Evolutionary conservation across 1,140 invertebrate species (phyloP).

Genomic region (Eupeodes corollae): DNA sequence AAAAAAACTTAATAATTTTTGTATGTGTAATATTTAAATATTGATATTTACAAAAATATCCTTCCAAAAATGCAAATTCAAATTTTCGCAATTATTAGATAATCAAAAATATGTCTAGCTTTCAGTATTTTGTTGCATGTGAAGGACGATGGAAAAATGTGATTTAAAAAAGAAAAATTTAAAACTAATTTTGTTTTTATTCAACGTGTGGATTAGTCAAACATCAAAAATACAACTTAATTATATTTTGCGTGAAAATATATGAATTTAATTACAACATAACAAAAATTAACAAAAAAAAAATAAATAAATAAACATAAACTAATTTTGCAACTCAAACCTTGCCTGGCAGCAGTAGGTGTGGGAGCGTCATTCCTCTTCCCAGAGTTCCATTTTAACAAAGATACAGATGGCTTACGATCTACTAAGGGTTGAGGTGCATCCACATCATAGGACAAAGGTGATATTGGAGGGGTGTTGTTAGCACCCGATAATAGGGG

Average conservation of each 20-base stretch:
- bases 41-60: no score
- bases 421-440: constrained; percentile 42
- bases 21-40: no score
- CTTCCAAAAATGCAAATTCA: no score
- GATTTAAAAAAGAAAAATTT: neutral
- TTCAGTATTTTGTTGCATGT: constrained; percentile 20
- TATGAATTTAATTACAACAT: neutral
- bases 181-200: no score
- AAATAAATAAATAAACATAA: neutral
- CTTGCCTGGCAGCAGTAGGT: constrained; percentile 34
- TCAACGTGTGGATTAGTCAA: neutral
- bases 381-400: constrained; percentile 38
- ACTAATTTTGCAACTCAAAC: constrained; percentile 20
- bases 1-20: no score
- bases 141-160: neutral
- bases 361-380: constrained; percentile 12
- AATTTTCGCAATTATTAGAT: no score
- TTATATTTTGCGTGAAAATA: neutral
- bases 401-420: constrained; percentile 40
- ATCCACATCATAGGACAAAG: constrained; percentile 38
- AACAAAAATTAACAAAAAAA: neutral
- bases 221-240: neutral
- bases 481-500: constrained; percentile 39
- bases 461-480: constrained; percentile 32
- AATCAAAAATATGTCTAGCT: constrained; percentile 21